Conservation (phyloP, 2,888 invertebrate species). For the Drosophila pseudotakahashii region DNA sequence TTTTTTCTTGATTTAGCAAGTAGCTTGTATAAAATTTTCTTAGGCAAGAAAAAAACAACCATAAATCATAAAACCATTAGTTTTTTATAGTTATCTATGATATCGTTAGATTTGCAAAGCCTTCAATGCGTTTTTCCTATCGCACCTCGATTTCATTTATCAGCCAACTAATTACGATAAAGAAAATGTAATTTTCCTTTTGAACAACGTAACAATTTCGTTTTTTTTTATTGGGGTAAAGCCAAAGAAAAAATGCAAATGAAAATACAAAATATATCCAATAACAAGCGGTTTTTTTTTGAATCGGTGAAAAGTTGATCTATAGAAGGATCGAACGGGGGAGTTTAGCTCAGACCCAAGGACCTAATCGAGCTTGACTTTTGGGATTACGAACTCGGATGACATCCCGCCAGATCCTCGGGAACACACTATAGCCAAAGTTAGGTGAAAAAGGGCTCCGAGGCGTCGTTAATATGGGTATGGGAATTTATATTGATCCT, state of each 20-base stretch:
- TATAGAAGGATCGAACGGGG: background rate
- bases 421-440: too few species aligned
- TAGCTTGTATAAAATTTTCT: too few species aligned
- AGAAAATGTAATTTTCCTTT: background rate
- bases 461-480: slow-evolving; percentile 2
- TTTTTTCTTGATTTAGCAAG: too few species aligned
- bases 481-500: slow-evolving; percentile 13
- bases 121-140: slow-evolving; percentile 7
- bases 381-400: too few species aligned
- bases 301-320: background rate
- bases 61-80: slow-evolving; percentile 5
- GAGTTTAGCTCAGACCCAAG: too few species aligned
- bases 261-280: slow-evolving; percentile 24
- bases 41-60: background rate
- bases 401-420: background rate
- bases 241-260: slow-evolving; percentile 8
- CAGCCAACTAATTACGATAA: slow-evolving; percentile 33
- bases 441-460: background rate
- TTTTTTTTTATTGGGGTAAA: slow-evolving; percentile 12
- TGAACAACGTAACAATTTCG: slow-evolving; percentile 38
- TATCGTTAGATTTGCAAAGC: background rate
- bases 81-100: slow-evolving; percentile 8
- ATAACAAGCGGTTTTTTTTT: slow-evolving; percentile 6
- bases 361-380: too few species aligned
- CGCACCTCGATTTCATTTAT: slow-evolving; percentile 4